Conservation (phyloP, 2,888 invertebrate genomes). For the Mamestra brassicae region DNA sequence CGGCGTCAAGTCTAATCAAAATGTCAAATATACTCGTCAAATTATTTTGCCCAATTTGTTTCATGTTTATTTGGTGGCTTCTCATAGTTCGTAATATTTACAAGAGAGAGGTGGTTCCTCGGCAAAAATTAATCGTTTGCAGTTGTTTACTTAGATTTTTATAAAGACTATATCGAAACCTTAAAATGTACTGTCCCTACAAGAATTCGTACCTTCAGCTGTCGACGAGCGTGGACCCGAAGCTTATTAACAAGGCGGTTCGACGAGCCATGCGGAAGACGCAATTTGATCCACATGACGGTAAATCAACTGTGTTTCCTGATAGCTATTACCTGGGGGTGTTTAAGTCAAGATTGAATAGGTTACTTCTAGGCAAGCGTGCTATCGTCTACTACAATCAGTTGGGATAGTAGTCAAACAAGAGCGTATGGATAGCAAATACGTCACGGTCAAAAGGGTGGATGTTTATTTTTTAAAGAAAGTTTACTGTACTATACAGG, state of each 20-base stretch:
- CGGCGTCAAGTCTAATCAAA: constrained; percentile 10
- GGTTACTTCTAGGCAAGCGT: no score
- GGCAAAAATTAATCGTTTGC: constrained; percentile 12
- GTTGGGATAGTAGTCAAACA: no score
- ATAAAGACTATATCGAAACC: neutral
- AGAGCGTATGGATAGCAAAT: no score
- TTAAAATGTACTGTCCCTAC: constrained; percentile 82
- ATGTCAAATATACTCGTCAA: constrained; percentile 41
- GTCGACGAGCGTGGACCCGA: constrained; percentile 81
- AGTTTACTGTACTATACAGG: no score
- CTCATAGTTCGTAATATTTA: constrained; percentile 46
- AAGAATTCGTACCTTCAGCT: constrained; percentile 87
- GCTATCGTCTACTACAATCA: no score
- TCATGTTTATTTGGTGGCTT: constrained; percentile 43
- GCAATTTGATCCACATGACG: constrained; percentile 76
- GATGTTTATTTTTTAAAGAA: no score
- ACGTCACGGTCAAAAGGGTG: no score
- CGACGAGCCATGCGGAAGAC: constrained; percentile 79
- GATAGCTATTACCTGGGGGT: neutral
- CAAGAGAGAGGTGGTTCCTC: constrained; percentile 20
- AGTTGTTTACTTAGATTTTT: constrained; percentile 20
- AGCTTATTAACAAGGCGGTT: constrained; percentile 85
- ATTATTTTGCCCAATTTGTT: constrained; percentile 53
- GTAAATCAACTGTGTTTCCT: constrained; percentile 60
- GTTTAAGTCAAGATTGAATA: no score